A percentile compares a stretch with the other conserved stretches of the same genome.
Evolutionary conservation across 2,797 vertebrate species (phyloP).

Genomic region (Arvicola amphibius): DNA sequence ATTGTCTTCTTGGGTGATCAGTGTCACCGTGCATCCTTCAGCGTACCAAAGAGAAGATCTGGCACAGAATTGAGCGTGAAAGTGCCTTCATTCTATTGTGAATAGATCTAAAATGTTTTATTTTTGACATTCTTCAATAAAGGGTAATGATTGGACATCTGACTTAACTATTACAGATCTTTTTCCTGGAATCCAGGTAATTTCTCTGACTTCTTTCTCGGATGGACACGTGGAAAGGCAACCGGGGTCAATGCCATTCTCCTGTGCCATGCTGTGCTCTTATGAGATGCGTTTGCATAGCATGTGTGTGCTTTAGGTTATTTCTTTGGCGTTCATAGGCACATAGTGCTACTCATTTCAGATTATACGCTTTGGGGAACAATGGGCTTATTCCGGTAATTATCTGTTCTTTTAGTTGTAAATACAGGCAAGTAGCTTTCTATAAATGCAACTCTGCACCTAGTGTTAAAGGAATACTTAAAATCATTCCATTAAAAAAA

Average conservation of each 20-base stretch:
- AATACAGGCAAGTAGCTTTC: slow-evolving; percentile 45
- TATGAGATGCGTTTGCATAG: background rate
- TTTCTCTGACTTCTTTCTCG: slow-evolving; percentile 40
- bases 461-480: slow-evolving; percentile 58
- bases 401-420: slow-evolving; percentile 34
- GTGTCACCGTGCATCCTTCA: slow-evolving; percentile 28
- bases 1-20: slow-evolving; percentile 51
- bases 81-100: slow-evolving; percentile 46
- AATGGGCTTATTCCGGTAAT: background rate
- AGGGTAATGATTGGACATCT: slow-evolving; percentile 34
- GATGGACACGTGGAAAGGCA: background rate
- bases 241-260: slow-evolving; percentile 19
- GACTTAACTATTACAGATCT: slow-evolving; percentile 8
- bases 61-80: slow-evolving; percentile 30
- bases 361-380: background rate
- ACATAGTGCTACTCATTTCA: background rate
- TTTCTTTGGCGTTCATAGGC: background rate
- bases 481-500: slow-evolving; percentile 51
- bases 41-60: slow-evolving; percentile 8
- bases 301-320: background rate
- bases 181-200: background rate
- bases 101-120: slow-evolving; percentile 60
- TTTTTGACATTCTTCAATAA: slow-evolving; percentile 50
- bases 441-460: slow-evolving; percentile 27
- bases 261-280: background rate